These are phyloP conservation scores for Ferrisia virgata DNA, from an alignment of 2,888 invertebrate genomes.

Conservation along the genomic window DNA sequence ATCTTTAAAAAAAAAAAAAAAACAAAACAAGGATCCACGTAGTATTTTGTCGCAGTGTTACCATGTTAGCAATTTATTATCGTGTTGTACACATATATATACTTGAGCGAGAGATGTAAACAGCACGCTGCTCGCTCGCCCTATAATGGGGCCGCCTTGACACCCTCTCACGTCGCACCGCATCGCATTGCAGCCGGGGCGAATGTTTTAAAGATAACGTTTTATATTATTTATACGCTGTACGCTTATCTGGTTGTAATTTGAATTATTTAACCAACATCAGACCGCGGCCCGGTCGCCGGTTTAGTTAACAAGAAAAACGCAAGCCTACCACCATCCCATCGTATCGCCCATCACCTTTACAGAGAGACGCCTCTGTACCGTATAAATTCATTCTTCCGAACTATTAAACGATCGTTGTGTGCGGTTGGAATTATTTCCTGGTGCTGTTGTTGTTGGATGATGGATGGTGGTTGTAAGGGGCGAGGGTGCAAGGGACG, in stretches of 20 bases:
- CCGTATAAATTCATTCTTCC: conserved; percentile 38
- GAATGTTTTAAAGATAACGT: conserved; percentile 39
- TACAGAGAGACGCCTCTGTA: neutral
- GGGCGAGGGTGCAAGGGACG: too few relatives aligned
- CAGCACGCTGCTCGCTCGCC: too few relatives aligned
- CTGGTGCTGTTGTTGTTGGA: neutral
- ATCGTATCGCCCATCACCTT: neutral
- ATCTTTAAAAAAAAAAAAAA: neutral
- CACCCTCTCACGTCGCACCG: neutral
- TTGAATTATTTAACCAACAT: conserved; percentile 43
- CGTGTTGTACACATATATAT: too few relatives aligned
- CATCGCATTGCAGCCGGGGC: neutral
- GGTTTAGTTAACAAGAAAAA: conserved; percentile 34
- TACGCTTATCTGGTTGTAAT: conserved; percentile 40
- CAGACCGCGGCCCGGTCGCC: neutral
- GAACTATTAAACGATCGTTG: conserved; percentile 41
- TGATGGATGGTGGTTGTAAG: too few relatives aligned
- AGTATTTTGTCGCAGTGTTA: conserved; percentile 13
- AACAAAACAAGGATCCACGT: neutral
- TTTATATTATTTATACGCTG: conserved; percentile 38
- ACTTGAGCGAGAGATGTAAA: too few relatives aligned
- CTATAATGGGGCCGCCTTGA: too few relatives aligned
- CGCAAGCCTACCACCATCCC: conserved; percentile 15
- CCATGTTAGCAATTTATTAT: neutral
- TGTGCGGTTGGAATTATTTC: conserved; percentile 21